Conservation (phyloP, 2,797 vertebrate genomes). For the Amniataba percoides region DNA sequence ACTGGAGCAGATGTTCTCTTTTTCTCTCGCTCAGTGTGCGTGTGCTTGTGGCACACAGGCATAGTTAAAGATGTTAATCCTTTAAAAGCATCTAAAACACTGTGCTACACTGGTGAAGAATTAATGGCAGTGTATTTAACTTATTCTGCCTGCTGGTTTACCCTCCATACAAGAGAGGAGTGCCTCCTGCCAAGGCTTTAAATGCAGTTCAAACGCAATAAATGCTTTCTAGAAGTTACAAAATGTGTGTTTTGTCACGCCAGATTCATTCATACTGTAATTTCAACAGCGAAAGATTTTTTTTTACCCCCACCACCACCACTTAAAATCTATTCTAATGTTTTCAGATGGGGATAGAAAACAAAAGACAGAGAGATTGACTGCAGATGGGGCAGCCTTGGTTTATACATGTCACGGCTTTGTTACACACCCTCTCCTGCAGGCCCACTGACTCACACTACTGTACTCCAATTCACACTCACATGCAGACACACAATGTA, state of each 20-base stretch:
- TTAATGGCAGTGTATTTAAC: constrained; percentile 44
- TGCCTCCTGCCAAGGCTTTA: background rate
- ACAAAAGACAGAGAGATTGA: constrained; percentile 47
- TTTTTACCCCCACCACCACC: background rate
- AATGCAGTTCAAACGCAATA: background rate
- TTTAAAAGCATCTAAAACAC: constrained; percentile 74
- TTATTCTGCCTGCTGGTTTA: constrained; percentile 13
- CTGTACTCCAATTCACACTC: constrained; percentile 33
- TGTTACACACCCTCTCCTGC: constrained; percentile 31
- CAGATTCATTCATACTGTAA: background rate
- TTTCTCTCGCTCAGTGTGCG: constrained; percentile 25
- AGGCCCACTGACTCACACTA: constrained; percentile 21
- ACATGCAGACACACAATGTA: constrained; percentile 30
- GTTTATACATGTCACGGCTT: constrained; percentile 45
- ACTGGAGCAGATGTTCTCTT: constrained; percentile 61
- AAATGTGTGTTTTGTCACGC: background rate
- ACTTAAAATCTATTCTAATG: constrained; percentile 31
- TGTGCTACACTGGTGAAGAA: constrained; percentile 49
- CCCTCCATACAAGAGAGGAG: background rate
- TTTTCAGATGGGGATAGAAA: constrained; percentile 42
- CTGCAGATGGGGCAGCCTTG: constrained; percentile 49
- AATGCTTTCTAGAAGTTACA: too few species aligned
- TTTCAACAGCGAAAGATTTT: background rate
- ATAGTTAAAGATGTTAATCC: constrained; percentile 72
- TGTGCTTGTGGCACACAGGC: constrained; percentile 32